phyloP scores from a whole-genome alignment of 2,888 invertebrate species.

The Nasonia oneida region DNA sequence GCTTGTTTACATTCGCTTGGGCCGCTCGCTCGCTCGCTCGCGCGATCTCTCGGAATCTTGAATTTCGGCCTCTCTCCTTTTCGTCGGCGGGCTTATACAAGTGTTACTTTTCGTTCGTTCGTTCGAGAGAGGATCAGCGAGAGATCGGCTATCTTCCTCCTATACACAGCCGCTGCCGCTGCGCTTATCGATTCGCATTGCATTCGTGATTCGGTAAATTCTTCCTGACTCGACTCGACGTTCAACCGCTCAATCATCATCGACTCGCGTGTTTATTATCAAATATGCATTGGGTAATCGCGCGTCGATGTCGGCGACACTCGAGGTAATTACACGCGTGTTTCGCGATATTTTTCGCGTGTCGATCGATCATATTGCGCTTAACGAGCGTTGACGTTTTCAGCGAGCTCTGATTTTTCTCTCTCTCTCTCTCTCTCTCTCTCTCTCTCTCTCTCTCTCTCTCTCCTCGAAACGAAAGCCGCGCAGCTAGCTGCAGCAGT shows the following conservation, averaged over 20 bases:
- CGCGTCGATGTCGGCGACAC: not conserved
- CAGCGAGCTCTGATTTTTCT: not conserved
- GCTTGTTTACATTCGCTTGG: constrained; percentile 72
- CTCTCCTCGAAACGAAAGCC: not conserved
- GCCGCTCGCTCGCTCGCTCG: constrained; percentile 36
- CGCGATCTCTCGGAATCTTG: constrained; percentile 60
- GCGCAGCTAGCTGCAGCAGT: not conserved
- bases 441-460: not conserved
- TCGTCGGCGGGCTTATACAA: not conserved
- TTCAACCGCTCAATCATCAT: constrained; percentile 54
- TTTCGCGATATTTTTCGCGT: not conserved
- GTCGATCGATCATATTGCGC: not conserved
- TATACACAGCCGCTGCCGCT: not conserved
- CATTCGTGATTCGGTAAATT: constrained; percentile 41
- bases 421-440: too few relatives aligned
- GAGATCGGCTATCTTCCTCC: constrained; percentile 50
- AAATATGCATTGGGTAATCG: not conserved
- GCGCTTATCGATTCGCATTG: constrained; percentile 55
- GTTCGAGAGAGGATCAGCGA: constrained; percentile 4
- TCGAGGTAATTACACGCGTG: not conserved
- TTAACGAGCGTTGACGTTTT: not conserved
- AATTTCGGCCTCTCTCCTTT: constrained; percentile 23
- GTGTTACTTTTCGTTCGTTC: constrained; percentile 43
- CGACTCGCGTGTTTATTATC: not conserved
- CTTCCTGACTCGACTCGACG: constrained; percentile 36